These are phyloP conservation scores for Parambassis ranga DNA, from an alignment of 2,797 vertebrate species.

Conservation along the genomic window DNA sequence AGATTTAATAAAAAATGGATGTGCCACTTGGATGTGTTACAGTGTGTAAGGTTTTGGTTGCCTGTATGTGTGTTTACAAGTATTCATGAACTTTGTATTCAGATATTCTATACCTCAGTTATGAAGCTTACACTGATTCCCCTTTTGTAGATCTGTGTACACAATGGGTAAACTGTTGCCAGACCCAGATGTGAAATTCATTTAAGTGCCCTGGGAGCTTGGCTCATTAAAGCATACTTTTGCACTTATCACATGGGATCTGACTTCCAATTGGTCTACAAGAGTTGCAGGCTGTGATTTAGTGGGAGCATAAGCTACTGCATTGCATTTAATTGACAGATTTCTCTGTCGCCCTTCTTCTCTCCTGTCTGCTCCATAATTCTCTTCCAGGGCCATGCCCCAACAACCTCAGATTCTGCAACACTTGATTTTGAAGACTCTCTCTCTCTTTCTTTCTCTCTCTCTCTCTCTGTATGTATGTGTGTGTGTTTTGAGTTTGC, in stretches of 20 bases:
- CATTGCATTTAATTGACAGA: constrained; percentile 22
- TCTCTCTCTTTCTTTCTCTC: too few species aligned
- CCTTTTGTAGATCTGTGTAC: constrained; percentile 39
- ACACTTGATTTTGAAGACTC: constrained; percentile 17
- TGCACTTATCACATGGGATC: constrained; percentile 43
- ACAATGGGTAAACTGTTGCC: constrained; percentile 50
- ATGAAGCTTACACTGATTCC: constrained; percentile 20
- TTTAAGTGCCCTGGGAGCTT: constrained; percentile 25
- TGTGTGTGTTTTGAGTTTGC: constrained; percentile 6
- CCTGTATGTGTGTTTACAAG: neutral
- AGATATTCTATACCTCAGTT: neutral
- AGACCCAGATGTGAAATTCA: constrained; percentile 52
- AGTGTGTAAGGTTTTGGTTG: too few species aligned
- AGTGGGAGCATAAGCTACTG: constrained; percentile 25
- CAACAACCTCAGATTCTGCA: constrained; percentile 4
- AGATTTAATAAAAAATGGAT: too few species aligned
- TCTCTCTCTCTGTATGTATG: too few species aligned
- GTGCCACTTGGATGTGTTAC: too few species aligned
- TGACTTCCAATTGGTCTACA: constrained; percentile 35
- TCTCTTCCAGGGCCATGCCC: neutral
- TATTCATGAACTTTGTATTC: neutral
- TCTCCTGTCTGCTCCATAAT: neutral
- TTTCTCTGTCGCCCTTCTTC: neutral
- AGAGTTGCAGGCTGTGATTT: constrained; percentile 41
- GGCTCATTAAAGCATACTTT: constrained; percentile 59